Evolutionary conservation across 1,140 invertebrate genomes (phyloP).

Genomic region (Cecropterus lyciades): DNA sequence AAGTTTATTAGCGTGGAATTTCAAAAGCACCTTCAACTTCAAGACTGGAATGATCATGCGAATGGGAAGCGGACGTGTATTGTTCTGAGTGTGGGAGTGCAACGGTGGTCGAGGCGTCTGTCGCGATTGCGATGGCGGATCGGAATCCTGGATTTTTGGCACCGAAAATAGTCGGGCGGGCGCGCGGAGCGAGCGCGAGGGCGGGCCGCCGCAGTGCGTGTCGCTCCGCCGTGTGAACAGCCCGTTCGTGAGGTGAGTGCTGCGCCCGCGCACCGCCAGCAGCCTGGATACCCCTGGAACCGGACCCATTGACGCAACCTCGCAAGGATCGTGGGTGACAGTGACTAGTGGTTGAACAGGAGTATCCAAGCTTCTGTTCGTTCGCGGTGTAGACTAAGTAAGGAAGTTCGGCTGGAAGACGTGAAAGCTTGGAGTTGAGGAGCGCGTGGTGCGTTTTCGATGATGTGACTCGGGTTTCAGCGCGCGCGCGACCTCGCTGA

Average conservation of each 20-base stretch:
- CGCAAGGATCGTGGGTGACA: constrained; percentile 39
- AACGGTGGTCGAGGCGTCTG: constrained; percentile 43
- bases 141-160: constrained; percentile 81
- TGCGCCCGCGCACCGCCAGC: constrained; percentile 41
- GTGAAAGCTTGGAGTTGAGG: constrained; percentile 38
- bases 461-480: constrained; percentile 76
- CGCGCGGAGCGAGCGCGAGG: constrained; percentile 61
- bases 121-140: constrained; percentile 61
- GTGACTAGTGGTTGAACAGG: constrained; percentile 48
- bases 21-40: neutral
- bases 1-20: too few species aligned
- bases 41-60: constrained; percentile 17
- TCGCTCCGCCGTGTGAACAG: constrained; percentile 82
- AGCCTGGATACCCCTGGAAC: constrained; percentile 61
- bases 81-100: constrained; percentile 56
- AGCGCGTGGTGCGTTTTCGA: constrained; percentile 43
- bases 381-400: neutral
- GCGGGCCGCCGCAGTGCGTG: constrained; percentile 77
- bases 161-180: constrained; percentile 81
- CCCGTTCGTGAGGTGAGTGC: constrained; percentile 81
- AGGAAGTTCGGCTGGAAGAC: constrained; percentile 33
- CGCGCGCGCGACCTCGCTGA: constrained; percentile 71
- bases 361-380: constrained; percentile 65
- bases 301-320: constrained; percentile 34
- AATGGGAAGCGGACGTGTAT: constrained; percentile 30